These are phyloP conservation scores for Diorhabda sublineata DNA, from an alignment of 1,140 invertebrate species.

Conservation along the genomic window DNA sequence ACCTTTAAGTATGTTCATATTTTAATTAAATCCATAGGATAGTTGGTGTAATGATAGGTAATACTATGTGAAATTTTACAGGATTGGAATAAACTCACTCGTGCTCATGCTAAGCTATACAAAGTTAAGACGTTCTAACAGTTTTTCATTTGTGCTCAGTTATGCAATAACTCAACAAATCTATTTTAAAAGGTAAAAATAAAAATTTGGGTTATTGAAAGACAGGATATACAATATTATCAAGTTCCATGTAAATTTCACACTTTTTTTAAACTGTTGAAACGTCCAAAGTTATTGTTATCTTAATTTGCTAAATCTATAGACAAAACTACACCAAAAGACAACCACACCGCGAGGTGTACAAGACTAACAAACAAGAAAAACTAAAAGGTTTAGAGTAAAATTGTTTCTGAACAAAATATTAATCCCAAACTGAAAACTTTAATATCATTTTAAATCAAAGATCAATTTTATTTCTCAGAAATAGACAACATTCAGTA, in stretches of 20 bases:
- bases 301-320: no score
- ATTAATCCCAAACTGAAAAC: no score
- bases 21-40: slow-evolving; percentile 7
- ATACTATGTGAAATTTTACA: neutral
- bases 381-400: no score
- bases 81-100: neutral
- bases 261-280: no score
- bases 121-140: no score
- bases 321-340: neutral
- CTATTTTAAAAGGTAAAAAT: neutral
- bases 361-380: neutral
- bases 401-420: no score
- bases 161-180: neutral
- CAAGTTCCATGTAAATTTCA: no score
- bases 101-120: slow-evolving; percentile 4
- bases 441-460: no score
- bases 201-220: neutral
- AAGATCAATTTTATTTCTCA: no score
- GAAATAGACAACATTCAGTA: no score
- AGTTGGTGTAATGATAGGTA: neutral
- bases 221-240: neutral
- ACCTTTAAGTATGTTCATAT: neutral
- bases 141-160: no score
- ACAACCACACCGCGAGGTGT: slow-evolving; percentile 1
- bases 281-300: no score